Base-by-base conservation (phyloP, 1,140 invertebrate species). In the Ladona fulva region DNA sequence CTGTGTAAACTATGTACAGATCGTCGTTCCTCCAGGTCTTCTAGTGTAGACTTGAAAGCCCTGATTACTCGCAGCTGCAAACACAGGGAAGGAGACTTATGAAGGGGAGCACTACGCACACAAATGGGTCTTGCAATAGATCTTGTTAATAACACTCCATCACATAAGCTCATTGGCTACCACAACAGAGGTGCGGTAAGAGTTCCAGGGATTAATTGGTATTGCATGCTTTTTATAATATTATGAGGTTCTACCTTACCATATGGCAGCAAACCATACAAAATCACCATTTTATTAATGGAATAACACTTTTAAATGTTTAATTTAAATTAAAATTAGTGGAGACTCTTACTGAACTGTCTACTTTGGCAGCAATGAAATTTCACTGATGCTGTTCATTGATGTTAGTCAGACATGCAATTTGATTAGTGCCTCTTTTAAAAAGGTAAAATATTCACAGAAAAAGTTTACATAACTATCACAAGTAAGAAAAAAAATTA, bases 31-130 rank as follows among this genome's bases (percentile, higher is more conserved):
- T 99, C 97, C 89, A 99, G 90, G 89, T 99, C 98, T 92, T 99
- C 98, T 90, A 99, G 90, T 85, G 95, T 98, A 84, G 96, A 98
- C 90, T 97, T 98, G 95, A 99, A 99, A 86, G 97, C 98, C 90
- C 97, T 95, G 89, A 99, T 97, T 89, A 99, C 98, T 89, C 98
- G 95, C 89, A 99, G 94, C 97, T 99, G 95, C 89, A 95, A 95
- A 90, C 90, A 90, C 84, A 89, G 87, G 88, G 81, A 83, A 81
- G 82, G 52, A 66, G 52, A 66, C 52, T 66, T 66, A 66, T 66
- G 52, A 66, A 66, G 81, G 79, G 79, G 79, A 78, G 79, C 78
- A 79, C 79, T 80, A 79, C 79, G 76, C 79, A 80, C 79, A 81
- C 78, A 81, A 82, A 80, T 77, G 76, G 77, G 79, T 77, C 78